Conservation (phyloP, 2,797 vertebrate species). For the Psittacula derbiana region DNA sequence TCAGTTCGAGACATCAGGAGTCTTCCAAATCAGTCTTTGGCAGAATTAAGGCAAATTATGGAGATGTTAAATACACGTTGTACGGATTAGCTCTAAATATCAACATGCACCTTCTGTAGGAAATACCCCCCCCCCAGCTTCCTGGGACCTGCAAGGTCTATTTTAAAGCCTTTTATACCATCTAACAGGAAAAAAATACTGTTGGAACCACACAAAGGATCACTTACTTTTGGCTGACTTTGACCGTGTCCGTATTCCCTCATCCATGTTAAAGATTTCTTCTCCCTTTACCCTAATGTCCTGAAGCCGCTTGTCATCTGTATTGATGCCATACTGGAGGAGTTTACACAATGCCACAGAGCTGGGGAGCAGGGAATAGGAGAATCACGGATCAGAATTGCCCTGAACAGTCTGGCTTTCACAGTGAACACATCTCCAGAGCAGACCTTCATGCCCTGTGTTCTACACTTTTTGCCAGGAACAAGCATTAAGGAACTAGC, state of each 20-base stretch:
- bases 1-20: neutral
- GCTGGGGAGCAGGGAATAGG: constrained; percentile 67
- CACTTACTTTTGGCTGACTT: constrained; percentile 92
- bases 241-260: constrained; percentile 94
- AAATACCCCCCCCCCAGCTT: neutral
- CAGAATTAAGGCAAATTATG: neutral
- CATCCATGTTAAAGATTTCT: constrained; percentile 89
- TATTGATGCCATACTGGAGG: constrained; percentile 94
- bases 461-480: neutral
- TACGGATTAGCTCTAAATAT: neutral
- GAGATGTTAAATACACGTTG: neutral
- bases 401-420: neutral
- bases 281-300: constrained; percentile 97
- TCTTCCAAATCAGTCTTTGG: neutral
- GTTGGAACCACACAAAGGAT: neutral
- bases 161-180: neutral
- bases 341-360: constrained; percentile 96
- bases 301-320: constrained; percentile 95
- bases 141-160: neutral
- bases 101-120: neutral
- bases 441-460: neutral
- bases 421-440: neutral
- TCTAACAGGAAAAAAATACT: neutral
- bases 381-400: neutral
- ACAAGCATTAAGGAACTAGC: neutral